A percentile compares a stretch with the other conserved stretches of the same genome.
These are phyloP conservation scores for Synanceia verrucosa DNA, from an alignment of 2,797 vertebrate species.

Conservation along the genomic window DNA sequence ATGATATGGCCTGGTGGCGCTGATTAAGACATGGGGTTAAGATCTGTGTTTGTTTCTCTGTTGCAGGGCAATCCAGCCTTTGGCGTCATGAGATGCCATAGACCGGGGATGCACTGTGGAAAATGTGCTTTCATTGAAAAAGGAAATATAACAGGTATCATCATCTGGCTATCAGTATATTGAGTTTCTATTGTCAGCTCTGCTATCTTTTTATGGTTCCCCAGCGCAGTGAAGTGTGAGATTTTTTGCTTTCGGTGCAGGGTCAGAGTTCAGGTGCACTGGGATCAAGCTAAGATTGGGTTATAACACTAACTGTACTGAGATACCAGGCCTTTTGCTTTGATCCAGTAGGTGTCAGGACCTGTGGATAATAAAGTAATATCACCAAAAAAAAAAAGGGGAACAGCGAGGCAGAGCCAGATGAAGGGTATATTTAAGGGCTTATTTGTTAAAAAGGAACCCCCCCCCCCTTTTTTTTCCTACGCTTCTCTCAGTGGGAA, in stretches of 20 bases:
- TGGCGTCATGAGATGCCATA: slow-evolving; percentile 42
- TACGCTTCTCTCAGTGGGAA: slow-evolving; percentile 42
- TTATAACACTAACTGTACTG: slow-evolving; percentile 19
- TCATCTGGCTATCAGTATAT: slow-evolving; percentile 42
- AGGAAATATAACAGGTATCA: slow-evolving; percentile 8
- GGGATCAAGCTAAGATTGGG: slow-evolving; percentile 27
- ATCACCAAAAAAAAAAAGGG: background rate
- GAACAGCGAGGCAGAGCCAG: background rate
- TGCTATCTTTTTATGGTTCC: slow-evolving; percentile 66
- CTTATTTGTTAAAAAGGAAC: no score
- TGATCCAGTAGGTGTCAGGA: slow-evolving; percentile 4
- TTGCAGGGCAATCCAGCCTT: slow-evolving; percentile 65
- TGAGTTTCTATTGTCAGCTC: slow-evolving; percentile 66
- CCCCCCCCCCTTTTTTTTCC: slow-evolving; percentile 30
- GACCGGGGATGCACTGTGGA: slow-evolving; percentile 49
- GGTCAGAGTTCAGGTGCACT: slow-evolving; percentile 45
- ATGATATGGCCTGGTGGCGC: slow-evolving; percentile 51
- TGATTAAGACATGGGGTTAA: slow-evolving; percentile 42
- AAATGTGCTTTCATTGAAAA: slow-evolving; percentile 29
- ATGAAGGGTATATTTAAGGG: background rate
- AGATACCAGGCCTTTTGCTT: background rate
- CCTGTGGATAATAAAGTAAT: background rate
- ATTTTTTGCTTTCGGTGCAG: slow-evolving; percentile 47
- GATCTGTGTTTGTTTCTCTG: slow-evolving; percentile 67
- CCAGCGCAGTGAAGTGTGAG: slow-evolving; percentile 43